Base-by-base conservation (phyloP, 2,888 invertebrate genomes). In the Tuta absoluta region DNA sequence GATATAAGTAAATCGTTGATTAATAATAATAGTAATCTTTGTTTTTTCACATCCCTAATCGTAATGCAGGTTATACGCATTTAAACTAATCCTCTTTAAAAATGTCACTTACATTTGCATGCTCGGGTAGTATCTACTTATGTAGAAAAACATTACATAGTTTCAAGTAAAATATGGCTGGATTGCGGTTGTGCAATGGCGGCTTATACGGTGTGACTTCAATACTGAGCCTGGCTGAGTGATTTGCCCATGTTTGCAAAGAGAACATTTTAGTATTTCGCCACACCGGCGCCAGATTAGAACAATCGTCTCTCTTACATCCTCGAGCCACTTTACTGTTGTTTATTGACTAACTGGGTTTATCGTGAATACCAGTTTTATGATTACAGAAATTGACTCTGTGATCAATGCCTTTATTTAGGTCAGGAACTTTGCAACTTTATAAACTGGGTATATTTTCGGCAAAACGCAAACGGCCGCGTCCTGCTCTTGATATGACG, bases 31-130 rank as follows among this genome's bases (percentile, higher is more conserved):
- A 17, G 14, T 41, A 41, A 41, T 5, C 2, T 41, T 45, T n/a
- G n/a, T n/a, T 45, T 45, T n/a, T 7, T 45, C 4, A 45, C 45
- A 45, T 4, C 45, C n/a, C 14, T 45, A n/a, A 23, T 60, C 28
- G 23, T 48, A 19, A 60, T 60, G 45, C 17, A 60, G 24, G 33
- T 49, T 33, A 61, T 49, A 49, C 49, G 24, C 69, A 72, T 78
- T 77, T 77, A 76, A 57, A 75, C 72, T 78, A 76, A 82, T 81
- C 75, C 71, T 73, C 75, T 77, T 73, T 75, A 78, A 79, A 77
- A 76, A 41, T 69, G 73, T 68, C 72, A 77, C 75, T 81, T 82
- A 78, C 80, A 80, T 82, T 82, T 83, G 78, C 76, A 79, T 68
- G 69, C 67, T 76, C 71, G 76, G 77, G 72, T 73, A 71, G 70